Evolutionary conservation across 1,140 invertebrate genomes (phyloP), one percentile per base, ranked within the genome.

Genomic region (Nomia melanderi): DNA sequence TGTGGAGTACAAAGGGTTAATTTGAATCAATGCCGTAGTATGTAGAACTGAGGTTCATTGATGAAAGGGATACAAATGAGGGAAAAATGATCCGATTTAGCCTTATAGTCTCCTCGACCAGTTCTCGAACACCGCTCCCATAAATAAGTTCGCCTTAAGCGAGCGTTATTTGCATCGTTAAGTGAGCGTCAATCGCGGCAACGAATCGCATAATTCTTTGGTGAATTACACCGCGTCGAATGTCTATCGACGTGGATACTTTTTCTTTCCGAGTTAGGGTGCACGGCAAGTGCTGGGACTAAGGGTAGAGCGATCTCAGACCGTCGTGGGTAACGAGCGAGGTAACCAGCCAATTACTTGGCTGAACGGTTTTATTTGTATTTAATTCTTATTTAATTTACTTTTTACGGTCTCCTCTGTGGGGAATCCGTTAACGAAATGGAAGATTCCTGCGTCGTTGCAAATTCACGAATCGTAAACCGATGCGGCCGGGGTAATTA

Each of bases 311-410:
- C 65, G 60, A 81, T 80, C 77, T 63, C 36, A 81, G 77, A 54
- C 80, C 67, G 77, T 80, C 66, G 84, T 65, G 77, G 78, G 79
- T 81, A 83, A 85, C 82, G 80, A 76, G 72, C 77, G 79, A 75
- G 66, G 81, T 83, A 82, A 83, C 83, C 82, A 91, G 83, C 87
- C 91, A 92, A 92, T 92, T 92, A 92, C 90, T 91, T 91, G 91
- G 90, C 88, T 90, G 87, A 92, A 75, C 88, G 90, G 74, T 91
- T 91, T 92, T 92, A 92, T 92, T 92, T 91, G 86, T 91, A 90
- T 91, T 91, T 92, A 91, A 92, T 91, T 92, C 91, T 92, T 89
- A 90, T 91, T 92, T 92, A 90, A 92, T 91, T 92, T 92, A 91
- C 90, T 91, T 91, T 91, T 91, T 92, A 91, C 87, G 87, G 87